Base-by-base conservation (phyloP, 2,113 vertebrate genomes). In the Vicugna pacos region DNA sequence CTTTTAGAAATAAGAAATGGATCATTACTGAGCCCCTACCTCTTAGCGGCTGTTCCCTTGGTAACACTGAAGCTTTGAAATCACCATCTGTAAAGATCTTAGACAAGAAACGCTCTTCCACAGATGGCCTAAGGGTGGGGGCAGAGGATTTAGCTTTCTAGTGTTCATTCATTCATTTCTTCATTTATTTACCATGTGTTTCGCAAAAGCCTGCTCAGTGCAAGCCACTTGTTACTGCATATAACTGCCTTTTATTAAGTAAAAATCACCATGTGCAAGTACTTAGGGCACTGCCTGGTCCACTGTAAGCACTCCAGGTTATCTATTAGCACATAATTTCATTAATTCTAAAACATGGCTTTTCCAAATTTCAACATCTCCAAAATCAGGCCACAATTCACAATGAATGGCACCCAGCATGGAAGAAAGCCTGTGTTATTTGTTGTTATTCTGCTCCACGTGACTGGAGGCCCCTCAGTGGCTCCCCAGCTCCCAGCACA, bases 51-150 rank as follows among this genome's bases (percentile, higher is more conserved):
- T 70, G 4, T 84, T 92, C 65, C 38, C 72, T 80, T 58, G 20
- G 65, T 75, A 88, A 88, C 52, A 64, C 17, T 56, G 30, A 83
- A 76, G 14, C 72, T 93, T 65, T 84, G 46, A 77, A 80, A 89
- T 92, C 38, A 83, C 17, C 30, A 79, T 69, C 89, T 96, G 22
- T 94, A 76, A 54, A 42, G 62, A 76, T 76, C 22, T 82, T 87
- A 91, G 28, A 58, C 10, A 87, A 91, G 20, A 42, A 86, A 82
- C 28, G 76, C 20, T 86, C 58, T 87, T 60, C 60, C 56, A 32
- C 58, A 75, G 48, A 75, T 50, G 46, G 80, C 32, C 30, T 48
- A 73, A 67, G 15, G 42, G 28, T 15, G 54, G 42, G 46, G 42
- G n/a, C 56, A 52, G 52, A 79, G 16, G 6, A 17, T 77, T 82